Conservation (phyloP, 1,140 invertebrate genomes). For the Physella acuta region DNA sequence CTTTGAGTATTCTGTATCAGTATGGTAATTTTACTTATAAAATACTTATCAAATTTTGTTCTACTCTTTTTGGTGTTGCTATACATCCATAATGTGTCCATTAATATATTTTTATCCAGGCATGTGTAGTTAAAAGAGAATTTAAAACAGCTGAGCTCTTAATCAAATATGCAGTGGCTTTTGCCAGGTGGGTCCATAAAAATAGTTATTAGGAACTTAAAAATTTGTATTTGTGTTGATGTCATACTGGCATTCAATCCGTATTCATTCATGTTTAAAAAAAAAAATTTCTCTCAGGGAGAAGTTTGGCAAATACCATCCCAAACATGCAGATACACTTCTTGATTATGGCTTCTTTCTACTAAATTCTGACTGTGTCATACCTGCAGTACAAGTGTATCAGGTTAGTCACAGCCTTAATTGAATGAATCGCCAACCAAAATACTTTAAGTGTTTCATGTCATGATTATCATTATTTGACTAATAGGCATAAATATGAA, state of each 20-base stretch:
- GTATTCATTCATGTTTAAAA: not conserved
- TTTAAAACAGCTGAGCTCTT: conserved; percentile 78
- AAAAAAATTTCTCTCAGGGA: conserved; percentile 57
- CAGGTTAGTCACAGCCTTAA: conserved; percentile 69
- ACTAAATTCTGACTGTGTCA: conserved; percentile 83
- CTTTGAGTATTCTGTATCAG: too few species aligned
- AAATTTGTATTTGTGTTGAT: too few species aligned
- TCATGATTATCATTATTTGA: too few species aligned
- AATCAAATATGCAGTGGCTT: conserved; percentile 77
- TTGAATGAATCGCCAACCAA: too few species aligned
- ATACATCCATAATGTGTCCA: too few species aligned
- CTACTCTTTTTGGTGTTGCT: too few species aligned
- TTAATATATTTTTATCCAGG: conserved; percentile 59
- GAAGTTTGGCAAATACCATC: conserved; percentile 72
- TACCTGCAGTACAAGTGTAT: conserved; percentile 79
- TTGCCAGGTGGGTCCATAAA: conserved; percentile 65
- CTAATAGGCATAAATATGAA: too few species aligned
- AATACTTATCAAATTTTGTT: too few species aligned
- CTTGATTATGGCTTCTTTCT: conserved; percentile 88
- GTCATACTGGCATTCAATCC: too few species aligned
- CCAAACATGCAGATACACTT: conserved; percentile 78
- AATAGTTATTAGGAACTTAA: too few species aligned
- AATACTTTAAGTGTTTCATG: too few species aligned
- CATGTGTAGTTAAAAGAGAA: conserved; percentile 82
- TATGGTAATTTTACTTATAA: too few species aligned